A percentile compares a stretch with the other conserved stretches of the same genome.
Conservation (phyloP, 2,797 vertebrate species). For the Choloepus didactylus region DNA sequence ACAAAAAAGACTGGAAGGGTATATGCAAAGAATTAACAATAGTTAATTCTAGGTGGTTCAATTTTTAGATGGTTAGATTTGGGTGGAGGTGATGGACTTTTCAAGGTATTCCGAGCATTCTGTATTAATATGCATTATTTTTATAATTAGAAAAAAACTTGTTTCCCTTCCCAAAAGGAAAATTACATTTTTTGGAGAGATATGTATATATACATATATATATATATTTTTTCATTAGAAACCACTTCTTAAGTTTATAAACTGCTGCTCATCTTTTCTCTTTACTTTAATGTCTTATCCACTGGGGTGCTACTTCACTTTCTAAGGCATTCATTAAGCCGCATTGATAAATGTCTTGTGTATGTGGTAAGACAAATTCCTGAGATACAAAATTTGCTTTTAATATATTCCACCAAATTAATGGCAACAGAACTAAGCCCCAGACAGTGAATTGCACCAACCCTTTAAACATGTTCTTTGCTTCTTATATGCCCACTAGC, state of each 20-base stretch:
- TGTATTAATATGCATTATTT: not conserved
- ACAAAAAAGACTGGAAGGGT: slow-evolving; percentile 33
- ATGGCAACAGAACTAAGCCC: not conserved
- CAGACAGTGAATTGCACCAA: too few species aligned
- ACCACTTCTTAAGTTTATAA: not conserved
- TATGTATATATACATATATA: not conserved
- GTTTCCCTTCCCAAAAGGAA: not conserved
- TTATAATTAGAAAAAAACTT: not conserved
- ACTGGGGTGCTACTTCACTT: not conserved
- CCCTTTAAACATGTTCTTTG: not conserved
- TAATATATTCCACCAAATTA: not conserved
- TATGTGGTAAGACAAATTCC: not conserved
- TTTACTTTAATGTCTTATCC: not conserved
- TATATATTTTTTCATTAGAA: not conserved
- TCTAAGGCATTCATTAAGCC: not conserved
- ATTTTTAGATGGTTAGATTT: not conserved
- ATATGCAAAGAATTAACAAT: slow-evolving; percentile 33
- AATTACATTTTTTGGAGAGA: not conserved
- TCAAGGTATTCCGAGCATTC: slow-evolving; percentile 29
- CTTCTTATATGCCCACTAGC: not conserved
- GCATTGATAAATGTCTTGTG: not conserved
- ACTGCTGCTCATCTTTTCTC: not conserved
- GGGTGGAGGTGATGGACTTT: not conserved
- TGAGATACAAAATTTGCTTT: not conserved
- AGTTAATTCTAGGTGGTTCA: not conserved